Base-by-base conservation (phyloP, 2,797 vertebrate genomes). In the Sarcophilus harrisii region DNA sequence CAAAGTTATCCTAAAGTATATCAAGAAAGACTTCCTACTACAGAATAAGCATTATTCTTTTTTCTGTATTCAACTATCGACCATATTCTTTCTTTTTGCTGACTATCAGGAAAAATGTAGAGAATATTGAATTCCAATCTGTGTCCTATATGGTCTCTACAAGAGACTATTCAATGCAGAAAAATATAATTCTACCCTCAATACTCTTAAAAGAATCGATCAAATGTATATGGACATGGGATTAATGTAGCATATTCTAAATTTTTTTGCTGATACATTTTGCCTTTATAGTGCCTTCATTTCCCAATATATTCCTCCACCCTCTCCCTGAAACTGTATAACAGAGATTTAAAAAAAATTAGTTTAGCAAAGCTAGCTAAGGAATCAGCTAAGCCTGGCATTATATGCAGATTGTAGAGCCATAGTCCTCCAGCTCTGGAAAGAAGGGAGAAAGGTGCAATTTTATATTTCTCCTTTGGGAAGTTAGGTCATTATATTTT, bases 131-230 rank as follows among this genome's bases (percentile, higher is more conserved):
- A 96, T 96, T 97, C 94, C 92, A 96, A 87, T 96, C 92, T 95
- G 92, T 55, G 95, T 32, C 52, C 92, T 93, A 32, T 96, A 97
- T 97, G 89, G 95, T 97, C 95, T 89, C 89, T 96, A 0, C 94
- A 90, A 97, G 91, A 94, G 94, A 97, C 54, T 62, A 60, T 96
- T 97, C 96, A 94, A 55, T 54, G 94, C 90, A 62, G 18, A 92
- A 93, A 54, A 92, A 95, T 92, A 16, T 59, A 97, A 94, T 58
- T 12, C 62, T 93, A 11, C 95, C 96, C 96, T 95, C 57, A 92
- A 59, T 97, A 94, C 94, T 90, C 95, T 97, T 93, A 96, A 94
- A 96, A 97, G 55, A 96, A 96, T 97, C 95, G 95, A 98, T 96
- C 97, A 30, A 38, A 30, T 97, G 95, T 97, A 95, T 52, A 91